Percentiles rank a stretch among this genome's conserved stretches.
Conservation (phyloP, 2,113 vertebrate genomes). For the Lagopus muta region DNA sequence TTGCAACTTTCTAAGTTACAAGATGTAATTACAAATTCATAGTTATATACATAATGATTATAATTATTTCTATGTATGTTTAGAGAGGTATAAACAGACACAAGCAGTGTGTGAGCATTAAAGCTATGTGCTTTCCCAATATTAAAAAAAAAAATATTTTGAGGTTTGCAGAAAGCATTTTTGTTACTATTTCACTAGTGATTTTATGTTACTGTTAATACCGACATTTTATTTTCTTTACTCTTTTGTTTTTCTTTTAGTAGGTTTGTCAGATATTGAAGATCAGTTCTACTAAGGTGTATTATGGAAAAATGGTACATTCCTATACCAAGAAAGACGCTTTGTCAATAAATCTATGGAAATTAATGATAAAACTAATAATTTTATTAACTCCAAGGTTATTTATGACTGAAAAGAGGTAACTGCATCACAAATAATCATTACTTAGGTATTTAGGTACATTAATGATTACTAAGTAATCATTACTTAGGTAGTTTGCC, state of each 20-base stretch:
- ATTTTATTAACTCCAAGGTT: not conserved
- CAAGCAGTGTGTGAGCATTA: not conserved
- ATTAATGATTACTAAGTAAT: not conserved
- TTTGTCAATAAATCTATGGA: not conserved
- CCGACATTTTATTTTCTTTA: not conserved
- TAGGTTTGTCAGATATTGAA: not conserved
- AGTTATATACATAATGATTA: not conserved
- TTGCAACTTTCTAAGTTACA: not conserved
- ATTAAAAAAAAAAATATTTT: not conserved
- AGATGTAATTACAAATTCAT: not conserved
- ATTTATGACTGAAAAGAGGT: not conserved
- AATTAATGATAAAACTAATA: not conserved
- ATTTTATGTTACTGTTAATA: not conserved
- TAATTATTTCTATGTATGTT: not conserved
- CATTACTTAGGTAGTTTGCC: not conserved
- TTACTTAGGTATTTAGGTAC: not conserved
- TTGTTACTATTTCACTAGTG: not conserved
- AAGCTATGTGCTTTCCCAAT: not conserved
- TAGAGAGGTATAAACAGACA: not conserved
- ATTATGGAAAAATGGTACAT: not conserved
- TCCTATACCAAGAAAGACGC: not conserved
- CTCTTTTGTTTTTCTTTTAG: not conserved
- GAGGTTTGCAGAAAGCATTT: not conserved
- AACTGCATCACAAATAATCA: not conserved
- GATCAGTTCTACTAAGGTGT: not conserved